A percentile compares a stretch with the other conserved stretches of the same genome.
Conservation (phyloP, 2,888 invertebrate species). For the Idaea biselata region DNA sequence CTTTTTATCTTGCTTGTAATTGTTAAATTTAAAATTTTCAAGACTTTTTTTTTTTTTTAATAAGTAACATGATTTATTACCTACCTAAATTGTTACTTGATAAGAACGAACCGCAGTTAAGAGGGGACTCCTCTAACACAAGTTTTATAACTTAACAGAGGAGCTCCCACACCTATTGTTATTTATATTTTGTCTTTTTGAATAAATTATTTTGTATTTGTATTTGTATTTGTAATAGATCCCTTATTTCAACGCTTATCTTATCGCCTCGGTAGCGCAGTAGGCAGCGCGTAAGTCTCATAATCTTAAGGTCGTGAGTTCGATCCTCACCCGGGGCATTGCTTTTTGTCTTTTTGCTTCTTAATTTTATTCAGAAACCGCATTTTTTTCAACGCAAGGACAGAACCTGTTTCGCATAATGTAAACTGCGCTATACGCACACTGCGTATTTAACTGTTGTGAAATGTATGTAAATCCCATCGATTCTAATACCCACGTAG, state of each 20-base stretch:
- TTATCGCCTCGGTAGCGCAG: slow-evolving; percentile 89
- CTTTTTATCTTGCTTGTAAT: no score
- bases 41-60: no score
- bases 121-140: no score
- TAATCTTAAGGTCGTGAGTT: slow-evolving; percentile 97
- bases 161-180: no score
- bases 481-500: slow-evolving; percentile 52
- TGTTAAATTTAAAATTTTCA: no score
- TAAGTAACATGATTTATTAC: no score
- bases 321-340: slow-evolving; percentile 95
- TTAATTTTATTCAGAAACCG: slow-evolving; percentile 13
- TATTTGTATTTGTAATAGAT: not conserved
- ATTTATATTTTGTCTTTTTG: no score
- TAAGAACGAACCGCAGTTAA: no score
- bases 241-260: slow-evolving; percentile 21
- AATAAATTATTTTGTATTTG: not conserved
- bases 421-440: slow-evolving; percentile 15
- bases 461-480: slow-evolving; percentile 56
- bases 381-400: slow-evolving; percentile 27
- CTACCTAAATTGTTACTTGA: no score
- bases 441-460: slow-evolving; percentile 30
- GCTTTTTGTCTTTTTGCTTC: slow-evolving; percentile 32
- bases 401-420: slow-evolving; percentile 27
- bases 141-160: no score
- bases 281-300: slow-evolving; percentile 95